Percentiles rank a stretch among this genome's conserved stretches.
Conservation (phyloP, 2,113 vertebrate species). For the Petrocephalus microphthalmus region DNA sequence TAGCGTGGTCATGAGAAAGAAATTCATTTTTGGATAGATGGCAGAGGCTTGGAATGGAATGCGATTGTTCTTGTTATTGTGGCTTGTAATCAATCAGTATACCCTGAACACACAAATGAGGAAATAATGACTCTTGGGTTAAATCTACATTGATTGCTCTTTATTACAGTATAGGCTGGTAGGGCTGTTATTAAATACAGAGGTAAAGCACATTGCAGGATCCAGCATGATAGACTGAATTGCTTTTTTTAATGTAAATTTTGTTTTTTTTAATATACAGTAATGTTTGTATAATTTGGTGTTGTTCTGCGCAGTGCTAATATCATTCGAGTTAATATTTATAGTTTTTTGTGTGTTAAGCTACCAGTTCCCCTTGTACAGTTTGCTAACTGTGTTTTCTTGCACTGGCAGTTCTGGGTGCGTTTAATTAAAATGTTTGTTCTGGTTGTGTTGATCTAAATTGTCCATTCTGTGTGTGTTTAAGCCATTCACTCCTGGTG, state of each 20-base stretch:
- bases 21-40: background rate
- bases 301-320: background rate
- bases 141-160: background rate
- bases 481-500: background rate
- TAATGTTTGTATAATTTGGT: background rate
- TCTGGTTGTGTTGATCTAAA: background rate
- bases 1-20: background rate
- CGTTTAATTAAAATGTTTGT: background rate
- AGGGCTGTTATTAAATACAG: background rate
- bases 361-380: background rate
- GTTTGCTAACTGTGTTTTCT: background rate
- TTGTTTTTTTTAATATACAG: background rate
- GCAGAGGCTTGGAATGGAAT: background rate
- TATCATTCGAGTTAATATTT: background rate
- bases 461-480: background rate
- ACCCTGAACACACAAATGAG: background rate
- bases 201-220: background rate
- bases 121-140: constrained; percentile 4
- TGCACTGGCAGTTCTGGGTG: background rate
- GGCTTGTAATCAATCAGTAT: background rate
- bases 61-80: background rate
- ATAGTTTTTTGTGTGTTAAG: background rate
- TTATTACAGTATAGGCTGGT: background rate
- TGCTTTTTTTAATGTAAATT: background rate
- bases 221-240: background rate